These are phyloP conservation scores for Empis stercorea DNA, from an alignment of 2,888 invertebrate genomes.

Conservation along the genomic window DNA sequence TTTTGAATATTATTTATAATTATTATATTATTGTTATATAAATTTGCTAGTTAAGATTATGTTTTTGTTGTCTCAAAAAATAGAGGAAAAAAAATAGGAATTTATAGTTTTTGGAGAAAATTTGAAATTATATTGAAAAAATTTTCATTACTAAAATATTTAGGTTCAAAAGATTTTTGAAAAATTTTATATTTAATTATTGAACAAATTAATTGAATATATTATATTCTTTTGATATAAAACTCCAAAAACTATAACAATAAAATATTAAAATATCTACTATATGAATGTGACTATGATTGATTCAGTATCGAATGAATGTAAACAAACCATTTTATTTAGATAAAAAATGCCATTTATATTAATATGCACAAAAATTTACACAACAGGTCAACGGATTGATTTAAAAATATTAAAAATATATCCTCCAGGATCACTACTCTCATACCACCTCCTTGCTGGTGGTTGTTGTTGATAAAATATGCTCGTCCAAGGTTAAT, in stretches of 20 bases:
- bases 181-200: too few relatives aligned
- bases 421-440: slow-evolving; percentile 11
- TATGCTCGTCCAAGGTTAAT: neutral
- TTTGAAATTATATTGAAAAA: too few relatives aligned
- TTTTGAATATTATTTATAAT: too few relatives aligned
- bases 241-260: neutral
- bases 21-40: neutral
- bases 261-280: slow-evolving; percentile 4
- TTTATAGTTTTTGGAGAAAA: too few relatives aligned
- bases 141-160: too few relatives aligned
- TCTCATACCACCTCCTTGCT: too few relatives aligned
- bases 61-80: neutral
- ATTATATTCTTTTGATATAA: too few relatives aligned
- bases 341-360: slow-evolving; percentile 2
- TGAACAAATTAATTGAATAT: too few relatives aligned
- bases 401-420: slow-evolving; percentile 10
- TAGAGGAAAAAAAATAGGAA: neutral
- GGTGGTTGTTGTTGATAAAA: too few relatives aligned
- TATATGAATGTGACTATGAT: slow-evolving; percentile 12
- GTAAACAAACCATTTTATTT: slow-evolving; percentile 10
- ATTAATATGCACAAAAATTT: slow-evolving; percentile 16
- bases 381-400: slow-evolving; percentile 15
- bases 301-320: slow-evolving; percentile 14
- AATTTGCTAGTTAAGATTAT: neutral
- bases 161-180: too few relatives aligned